Conservation (phyloP, 1,140 invertebrate species). For the Penaeus japonicus region DNA sequence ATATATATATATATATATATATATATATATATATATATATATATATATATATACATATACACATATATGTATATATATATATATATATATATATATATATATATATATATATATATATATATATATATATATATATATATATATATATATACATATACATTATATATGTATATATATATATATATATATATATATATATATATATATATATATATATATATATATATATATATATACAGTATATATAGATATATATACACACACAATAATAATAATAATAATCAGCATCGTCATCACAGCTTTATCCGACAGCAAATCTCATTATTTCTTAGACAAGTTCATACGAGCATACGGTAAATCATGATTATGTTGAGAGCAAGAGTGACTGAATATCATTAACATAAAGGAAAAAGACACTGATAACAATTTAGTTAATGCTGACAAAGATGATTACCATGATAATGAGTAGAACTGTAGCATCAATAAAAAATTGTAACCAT, state of each 20-base stretch:
- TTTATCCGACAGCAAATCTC: no score
- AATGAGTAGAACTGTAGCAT: neutral
- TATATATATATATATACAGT: neutral
- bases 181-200: neutral
- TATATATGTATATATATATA: neutral
- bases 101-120: neutral
- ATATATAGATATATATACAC: no score
- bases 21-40: neutral
- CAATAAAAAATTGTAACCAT: neutral
- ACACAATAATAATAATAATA: no score
- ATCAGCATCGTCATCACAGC: no score
- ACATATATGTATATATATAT: neutral
- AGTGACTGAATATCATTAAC: no score
- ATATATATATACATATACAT: neutral
- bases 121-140: neutral
- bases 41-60: neutral
- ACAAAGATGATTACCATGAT: neutral
- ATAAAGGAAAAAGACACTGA: neutral
- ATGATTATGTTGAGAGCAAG: no score
- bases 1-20: constrained; percentile 6
- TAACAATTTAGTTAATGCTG: neutral
- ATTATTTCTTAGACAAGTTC: no score
- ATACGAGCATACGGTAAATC: no score
- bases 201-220: neutral
- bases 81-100: constrained; percentile 6